phyloP scores from a whole-genome alignment of 1,140 invertebrate species.

The Calephelis virginiensis region DNA sequence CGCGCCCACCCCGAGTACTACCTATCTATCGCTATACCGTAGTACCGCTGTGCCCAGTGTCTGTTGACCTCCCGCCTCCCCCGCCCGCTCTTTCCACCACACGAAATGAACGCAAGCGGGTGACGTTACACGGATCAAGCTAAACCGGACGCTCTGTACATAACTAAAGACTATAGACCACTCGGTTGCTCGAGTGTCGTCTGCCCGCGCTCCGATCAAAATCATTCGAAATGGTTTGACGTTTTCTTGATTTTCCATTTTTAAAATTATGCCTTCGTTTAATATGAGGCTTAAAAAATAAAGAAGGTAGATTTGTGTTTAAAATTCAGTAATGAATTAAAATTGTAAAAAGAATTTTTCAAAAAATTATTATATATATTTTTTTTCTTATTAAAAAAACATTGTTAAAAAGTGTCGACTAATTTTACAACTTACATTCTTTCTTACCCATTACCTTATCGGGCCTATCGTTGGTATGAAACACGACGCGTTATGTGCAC shows the following conservation, averaged over 20 bases:
- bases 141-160: slow-evolving; percentile 42
- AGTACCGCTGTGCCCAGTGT: slow-evolving; percentile 48
- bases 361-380: too few relatives aligned
- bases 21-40: slow-evolving; percentile 55
- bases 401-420: too few relatives aligned
- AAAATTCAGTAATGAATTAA: too few relatives aligned
- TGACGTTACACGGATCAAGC: slow-evolving; percentile 49
- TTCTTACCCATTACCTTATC: too few relatives aligned
- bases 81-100: slow-evolving; percentile 29
- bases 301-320: too few relatives aligned
- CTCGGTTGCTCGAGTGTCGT: slow-evolving; percentile 69
- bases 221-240: slow-evolving; percentile 68
- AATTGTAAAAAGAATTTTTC: too few relatives aligned
- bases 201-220: slow-evolving; percentile 70
- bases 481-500: too few relatives aligned
- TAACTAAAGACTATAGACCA: slow-evolving; percentile 68
- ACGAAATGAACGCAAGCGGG: slow-evolving; percentile 28
- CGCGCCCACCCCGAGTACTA: slow-evolving; percentile 58
- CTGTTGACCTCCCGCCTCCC: slow-evolving; percentile 38
- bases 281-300: too few relatives aligned
- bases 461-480: too few relatives aligned
- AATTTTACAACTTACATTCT: too few relatives aligned
- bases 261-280: slow-evolving; percentile 23
- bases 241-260: slow-evolving; percentile 47
- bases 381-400: too few relatives aligned